Conservation (phyloP, 1,140 invertebrate species). For the Nilaparvata lugens region DNA sequence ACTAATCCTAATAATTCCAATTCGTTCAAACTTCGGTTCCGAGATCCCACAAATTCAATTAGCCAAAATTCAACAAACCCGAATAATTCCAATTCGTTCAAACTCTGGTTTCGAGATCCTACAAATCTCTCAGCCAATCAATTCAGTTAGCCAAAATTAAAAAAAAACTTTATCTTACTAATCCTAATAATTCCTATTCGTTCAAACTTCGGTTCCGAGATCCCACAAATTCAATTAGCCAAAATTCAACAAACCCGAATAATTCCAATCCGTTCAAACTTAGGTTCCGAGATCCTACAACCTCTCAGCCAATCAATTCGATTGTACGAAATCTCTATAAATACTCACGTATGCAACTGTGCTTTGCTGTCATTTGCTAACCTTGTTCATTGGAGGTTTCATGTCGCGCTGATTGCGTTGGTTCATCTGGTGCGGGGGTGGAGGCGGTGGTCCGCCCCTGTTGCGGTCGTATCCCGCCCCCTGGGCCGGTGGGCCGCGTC, state of each 20-base stretch:
- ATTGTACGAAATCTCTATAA: background rate
- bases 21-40: no score
- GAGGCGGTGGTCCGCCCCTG: background rate
- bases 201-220: no score
- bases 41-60: no score
- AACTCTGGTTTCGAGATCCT: background rate
- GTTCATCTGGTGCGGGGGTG: background rate
- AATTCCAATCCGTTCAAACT: background rate
- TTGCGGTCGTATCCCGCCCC: background rate
- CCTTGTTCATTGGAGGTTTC: no score
- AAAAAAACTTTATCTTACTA: no score
- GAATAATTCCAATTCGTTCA: background rate
- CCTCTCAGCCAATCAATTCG: background rate
- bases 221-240: no score
- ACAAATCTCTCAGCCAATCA: background rate
- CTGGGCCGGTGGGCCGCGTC: background rate
- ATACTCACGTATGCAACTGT: background rate
- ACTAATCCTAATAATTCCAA: no score
- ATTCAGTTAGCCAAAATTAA: background rate
- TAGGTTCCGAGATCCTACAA: background rate
- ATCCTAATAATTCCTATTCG: no score
- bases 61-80: background rate
- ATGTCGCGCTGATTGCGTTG: background rate
- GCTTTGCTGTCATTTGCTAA: background rate
- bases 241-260: background rate